Evolutionary conservation across 2,113 vertebrate genomes (phyloP).

Genomic region (Baryphthengus martii): DNA sequence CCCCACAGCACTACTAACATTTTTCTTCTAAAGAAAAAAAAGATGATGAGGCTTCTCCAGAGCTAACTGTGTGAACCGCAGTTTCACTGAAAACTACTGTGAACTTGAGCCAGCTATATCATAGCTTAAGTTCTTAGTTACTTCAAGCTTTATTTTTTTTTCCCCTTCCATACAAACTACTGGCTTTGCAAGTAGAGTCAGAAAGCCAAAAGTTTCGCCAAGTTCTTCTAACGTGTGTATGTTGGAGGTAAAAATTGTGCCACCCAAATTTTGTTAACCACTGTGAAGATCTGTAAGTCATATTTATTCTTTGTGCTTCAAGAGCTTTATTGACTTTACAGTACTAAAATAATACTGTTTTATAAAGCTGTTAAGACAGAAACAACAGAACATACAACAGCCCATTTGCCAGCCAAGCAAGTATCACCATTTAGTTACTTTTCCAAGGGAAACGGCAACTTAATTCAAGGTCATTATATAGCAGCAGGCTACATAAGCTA

Average conservation of each 20-base stretch:
- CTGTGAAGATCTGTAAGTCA: background rate
- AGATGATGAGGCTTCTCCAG: background rate
- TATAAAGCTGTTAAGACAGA: slow-evolving; percentile 4
- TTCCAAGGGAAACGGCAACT: background rate
- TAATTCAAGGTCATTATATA: background rate
- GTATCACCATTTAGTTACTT: background rate
- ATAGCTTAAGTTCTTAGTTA: background rate
- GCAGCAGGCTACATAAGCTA: background rate
- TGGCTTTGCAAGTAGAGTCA: background rate
- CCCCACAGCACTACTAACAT: background rate
- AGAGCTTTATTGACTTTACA: background rate
- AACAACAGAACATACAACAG: slow-evolving; percentile 4
- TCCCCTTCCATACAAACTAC: background rate
- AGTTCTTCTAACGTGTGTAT: background rate
- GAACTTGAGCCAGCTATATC: background rate
- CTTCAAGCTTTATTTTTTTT: background rate
- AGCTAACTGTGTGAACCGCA: background rate
- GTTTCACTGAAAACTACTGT: background rate
- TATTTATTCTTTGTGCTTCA: background rate
- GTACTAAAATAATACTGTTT: background rate
- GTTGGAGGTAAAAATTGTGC: background rate
- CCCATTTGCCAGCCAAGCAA: background rate
- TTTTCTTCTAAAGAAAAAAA: background rate
- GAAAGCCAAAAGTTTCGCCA: background rate
- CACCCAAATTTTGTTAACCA: background rate